Evolutionary conservation across 2,888 invertebrate genomes (phyloP), one percentile per base, ranked within the genome.

Genomic region (Cryptocheilus praepositus): DNA sequence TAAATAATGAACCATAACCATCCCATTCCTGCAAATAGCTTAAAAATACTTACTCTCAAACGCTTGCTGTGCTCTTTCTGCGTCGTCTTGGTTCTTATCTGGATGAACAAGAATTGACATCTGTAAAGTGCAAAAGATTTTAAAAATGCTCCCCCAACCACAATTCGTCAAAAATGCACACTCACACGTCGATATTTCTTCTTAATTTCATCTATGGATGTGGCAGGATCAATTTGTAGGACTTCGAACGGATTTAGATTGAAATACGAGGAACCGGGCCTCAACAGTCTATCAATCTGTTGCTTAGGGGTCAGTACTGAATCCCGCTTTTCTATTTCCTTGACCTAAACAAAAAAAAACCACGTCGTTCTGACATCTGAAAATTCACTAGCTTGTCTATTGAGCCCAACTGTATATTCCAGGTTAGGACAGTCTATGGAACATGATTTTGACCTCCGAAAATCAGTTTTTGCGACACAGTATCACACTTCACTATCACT

Each of bases 81-180:
- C 91, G 89, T 99, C 97, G 90, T 99, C 97, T 90, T 95, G 95
- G 90, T 99, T 99, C 91, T 99, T 99, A 89, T 99, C 99, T 21
- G 99, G 99, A 93, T 99, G 99, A 44, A 99, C 98, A 84, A 99
- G 91, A 89, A 99, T 97, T 18, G 99, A 99, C 84, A 99, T 92
- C 90, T 93, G 86, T 81, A 76, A 72, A 64, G 2, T n/a, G 7
- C 11, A 2, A 44, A 22, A 19, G 25, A 21, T 53, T 21, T 19
- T 53, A 8, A 22, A 22, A 21, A 49, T 49, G 19, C 16, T n/a
- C 19, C 13, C 19, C 8, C 19, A 16, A 16, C 1, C 15, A 8
- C 36, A 36, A 36, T 8, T 36, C 36, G 11, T 36, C 55, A 61
- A 63, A 70, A 56, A 51, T 5, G 49, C 15, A 49, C 67, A 81